Base-by-base conservation (phyloP, 2,888 invertebrate species). In the Andrena flavipes region DNA sequence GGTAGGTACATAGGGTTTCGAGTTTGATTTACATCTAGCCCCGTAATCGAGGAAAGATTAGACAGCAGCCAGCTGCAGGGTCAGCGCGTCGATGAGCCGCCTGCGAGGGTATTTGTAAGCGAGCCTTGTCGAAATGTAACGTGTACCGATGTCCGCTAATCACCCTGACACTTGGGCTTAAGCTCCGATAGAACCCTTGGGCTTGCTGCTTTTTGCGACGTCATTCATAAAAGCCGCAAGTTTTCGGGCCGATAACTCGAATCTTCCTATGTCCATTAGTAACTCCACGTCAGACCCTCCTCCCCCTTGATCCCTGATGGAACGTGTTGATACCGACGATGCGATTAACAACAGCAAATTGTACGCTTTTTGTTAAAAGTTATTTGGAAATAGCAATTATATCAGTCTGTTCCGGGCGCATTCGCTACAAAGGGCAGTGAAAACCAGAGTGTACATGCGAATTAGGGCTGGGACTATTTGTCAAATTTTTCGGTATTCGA, bases 11-110 rank as follows among this genome's bases (percentile, higher is more conserved):
- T 77, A 76, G 76, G 81, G 84, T 84, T 84, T 72, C 74, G 71
- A 71, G 70, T 85, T 87, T 85, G 89, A 90, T 91, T 89, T 91
- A 88, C 91, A 90, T 90, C 82, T 79, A 78, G 69, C 69, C 81
- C 84, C 87, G 87, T 92, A 91, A 92, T 92, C 86, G 91, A 89
- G 86, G 87, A 92, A 92, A 92, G 91, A 92, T 92, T 91, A 91
- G 92, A 91, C 90, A 89, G 88, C 83, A 84, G 87, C 88, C 92
- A 91, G 91, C 91, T 91, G 92, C 81, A 84, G 84, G 84, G 85
- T 86, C 86, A 86, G 82, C 82, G 78, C 79, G 81, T 67, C 70
- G 80, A 83, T 78, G 76, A 76, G 78, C 80, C 71, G 84, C 54
- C 72, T 73, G 75, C 78, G 74, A 70, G 82, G 76, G 85, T 72